A percentile compares a stretch with the other conserved stretches of the same genome.
Conservation (phyloP, 2,888 invertebrate genomes). For the Drosophila neotestacea region DNA sequence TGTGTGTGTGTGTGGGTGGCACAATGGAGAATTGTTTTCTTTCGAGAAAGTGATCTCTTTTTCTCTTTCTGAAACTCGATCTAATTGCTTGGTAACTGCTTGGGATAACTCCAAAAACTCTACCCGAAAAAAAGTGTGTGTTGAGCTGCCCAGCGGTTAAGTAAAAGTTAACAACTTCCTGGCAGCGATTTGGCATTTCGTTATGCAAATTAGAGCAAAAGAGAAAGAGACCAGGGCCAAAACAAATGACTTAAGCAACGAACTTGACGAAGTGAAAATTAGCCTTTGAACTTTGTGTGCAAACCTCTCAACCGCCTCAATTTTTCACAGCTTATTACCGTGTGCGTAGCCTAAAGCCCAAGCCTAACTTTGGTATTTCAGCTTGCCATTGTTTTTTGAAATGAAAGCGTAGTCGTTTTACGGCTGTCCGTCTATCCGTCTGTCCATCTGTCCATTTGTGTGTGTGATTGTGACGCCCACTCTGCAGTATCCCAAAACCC, state of each 20-base stretch:
- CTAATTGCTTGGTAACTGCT: slow-evolving; percentile 11
- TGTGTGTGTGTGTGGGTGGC: slow-evolving; percentile 34
- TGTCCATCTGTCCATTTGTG: neutral
- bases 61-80: neutral
- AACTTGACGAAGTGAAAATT: slow-evolving; percentile 76
- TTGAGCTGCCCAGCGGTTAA: slow-evolving; percentile 22
- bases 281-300: slow-evolving; percentile 57
- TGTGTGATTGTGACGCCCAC: slow-evolving; percentile 29
- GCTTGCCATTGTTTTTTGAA: slow-evolving; percentile 39
- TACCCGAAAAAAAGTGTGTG: neutral
- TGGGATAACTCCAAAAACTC: neutral
- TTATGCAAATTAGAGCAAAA: slow-evolving; percentile 67
- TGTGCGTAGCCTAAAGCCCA: slow-evolving; percentile 21
- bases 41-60: slow-evolving; percentile 12
- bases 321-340: slow-evolving; percentile 13
- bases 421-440: neutral
- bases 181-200: slow-evolving; percentile 48
- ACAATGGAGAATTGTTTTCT: slow-evolving; percentile 6
- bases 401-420: slow-evolving; percentile 44
- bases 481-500: slow-evolving; percentile 10
- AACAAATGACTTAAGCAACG: slow-evolving; percentile 70
- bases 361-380: slow-evolving; percentile 21
- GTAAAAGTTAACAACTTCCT: slow-evolving; percentile 69
- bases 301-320: slow-evolving; percentile 6
- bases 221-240: slow-evolving; percentile 29